These are phyloP conservation scores for Drosophila atripex DNA, from an alignment of 2,888 invertebrate genomes.

Conservation along the genomic window DNA sequence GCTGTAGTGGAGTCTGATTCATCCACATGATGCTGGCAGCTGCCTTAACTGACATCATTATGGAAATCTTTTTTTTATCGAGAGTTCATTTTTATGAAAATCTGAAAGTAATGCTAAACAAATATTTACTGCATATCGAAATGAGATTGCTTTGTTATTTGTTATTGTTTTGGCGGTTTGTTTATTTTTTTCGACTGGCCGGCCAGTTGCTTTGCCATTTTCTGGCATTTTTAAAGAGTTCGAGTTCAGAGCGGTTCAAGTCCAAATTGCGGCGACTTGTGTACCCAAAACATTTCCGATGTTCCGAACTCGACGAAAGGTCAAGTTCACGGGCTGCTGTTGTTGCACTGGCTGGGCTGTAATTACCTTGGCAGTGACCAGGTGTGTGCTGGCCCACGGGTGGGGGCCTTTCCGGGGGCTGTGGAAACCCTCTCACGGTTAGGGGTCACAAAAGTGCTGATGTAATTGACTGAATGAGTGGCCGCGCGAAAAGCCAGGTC, in stretches of 20 bases:
- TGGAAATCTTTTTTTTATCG: constrained; percentile 22
- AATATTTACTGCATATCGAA: constrained; percentile 23
- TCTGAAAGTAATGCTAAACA: constrained; percentile 8
- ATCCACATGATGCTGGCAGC: constrained; percentile 17
- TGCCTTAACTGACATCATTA: constrained; percentile 31
- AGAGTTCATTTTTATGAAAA: not conserved
- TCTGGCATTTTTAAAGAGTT: constrained; percentile 26
- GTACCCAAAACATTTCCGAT: constrained; percentile 38
- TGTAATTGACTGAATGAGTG: constrained; percentile 43
- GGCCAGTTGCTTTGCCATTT: not conserved
- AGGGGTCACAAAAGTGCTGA: constrained; percentile 44
- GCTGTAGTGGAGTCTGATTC: constrained; percentile 19
- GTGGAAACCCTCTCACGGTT: constrained; percentile 28
- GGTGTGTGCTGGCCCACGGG: constrained; percentile 23
- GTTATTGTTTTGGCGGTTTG: not conserved
- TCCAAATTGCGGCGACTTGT: constrained; percentile 10
- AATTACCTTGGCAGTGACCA: constrained; percentile 49
- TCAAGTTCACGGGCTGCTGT: constrained; percentile 43
- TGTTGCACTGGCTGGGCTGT: constrained; percentile 24
- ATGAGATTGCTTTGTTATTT: constrained; percentile 19
- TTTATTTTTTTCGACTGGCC: constrained; percentile 15
- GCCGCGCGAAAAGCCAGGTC: constrained; percentile 18
- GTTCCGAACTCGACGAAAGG: constrained; percentile 30
- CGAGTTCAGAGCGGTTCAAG: constrained; percentile 34
- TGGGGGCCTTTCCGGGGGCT: not conserved